Conservation (phyloP, 1,140 invertebrate species). For the Drosophila pallidifrons region DNA sequence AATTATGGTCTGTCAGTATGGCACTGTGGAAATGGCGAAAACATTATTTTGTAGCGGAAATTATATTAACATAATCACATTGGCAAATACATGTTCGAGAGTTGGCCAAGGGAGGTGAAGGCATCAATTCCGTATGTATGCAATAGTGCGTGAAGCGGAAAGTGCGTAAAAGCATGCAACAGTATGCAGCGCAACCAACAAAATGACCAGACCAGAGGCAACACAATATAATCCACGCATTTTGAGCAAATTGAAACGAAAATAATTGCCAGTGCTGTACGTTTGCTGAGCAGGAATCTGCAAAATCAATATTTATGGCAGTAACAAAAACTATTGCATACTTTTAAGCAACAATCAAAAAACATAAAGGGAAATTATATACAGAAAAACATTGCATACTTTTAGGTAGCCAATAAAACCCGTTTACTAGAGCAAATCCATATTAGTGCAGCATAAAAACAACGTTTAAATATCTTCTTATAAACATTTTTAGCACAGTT, state of each 20-base stretch:
- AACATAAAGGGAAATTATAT: not conserved
- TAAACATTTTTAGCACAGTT: constrained; percentile 17
- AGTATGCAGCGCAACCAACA: constrained; percentile 26
- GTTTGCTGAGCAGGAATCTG: not conserved
- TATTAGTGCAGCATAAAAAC: not conserved
- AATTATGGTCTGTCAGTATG: not conserved
- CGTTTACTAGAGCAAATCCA: not conserved
- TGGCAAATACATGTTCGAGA: constrained; percentile 12
- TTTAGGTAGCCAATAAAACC: constrained; percentile 1
- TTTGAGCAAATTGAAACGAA: constrained; percentile 40
- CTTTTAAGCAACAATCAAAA: constrained; percentile 1
- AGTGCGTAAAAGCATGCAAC: constrained; percentile 36
- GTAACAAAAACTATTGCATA: constrained; percentile 5
- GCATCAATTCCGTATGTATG: not conserved
- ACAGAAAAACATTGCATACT: constrained; percentile 16
- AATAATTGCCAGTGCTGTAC: constrained; percentile 42
- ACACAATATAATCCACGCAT: constrained; percentile 35
- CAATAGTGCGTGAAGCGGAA: constrained; percentile 16
- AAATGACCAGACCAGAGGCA: not conserved
- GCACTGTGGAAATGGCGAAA: constrained; percentile 26
- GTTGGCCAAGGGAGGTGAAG: no score
- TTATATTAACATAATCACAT: constrained; percentile 70
- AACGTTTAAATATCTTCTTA: constrained; percentile 1
- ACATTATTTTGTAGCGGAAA: constrained; percentile 70
- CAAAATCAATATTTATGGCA: constrained; percentile 5